Base-by-base conservation (phyloP, 2,888 invertebrate genomes). In the Lampropteryx suffumata region DNA sequence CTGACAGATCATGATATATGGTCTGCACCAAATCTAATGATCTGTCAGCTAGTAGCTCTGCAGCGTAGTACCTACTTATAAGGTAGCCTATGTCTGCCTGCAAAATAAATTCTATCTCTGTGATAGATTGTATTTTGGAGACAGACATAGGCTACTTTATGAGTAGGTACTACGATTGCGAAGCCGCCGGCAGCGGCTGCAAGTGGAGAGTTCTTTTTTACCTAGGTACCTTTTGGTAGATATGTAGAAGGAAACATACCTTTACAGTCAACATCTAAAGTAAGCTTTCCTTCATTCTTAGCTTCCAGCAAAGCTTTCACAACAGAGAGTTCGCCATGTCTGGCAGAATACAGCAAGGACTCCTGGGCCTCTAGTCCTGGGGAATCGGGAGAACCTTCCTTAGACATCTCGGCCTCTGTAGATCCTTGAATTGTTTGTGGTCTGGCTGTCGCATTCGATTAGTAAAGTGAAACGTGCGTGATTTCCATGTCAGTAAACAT, bases 191-290 rank as follows among this genome's bases (percentile, higher is more conserved):
- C n/a, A n/a, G n/a, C n/a, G n/a, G n/a, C n/a, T n/a, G n/a, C n/a
- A 21, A 5, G 21, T 21, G 2, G 2, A 21, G 21, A 3, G 21
- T 21, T 21, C 2, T 21, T 2, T 21, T 21, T 21, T 24, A 24
- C 3, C 5, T 7, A 24, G 7, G 1, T 24, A 7, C 6, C 6
- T 24, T 24, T 24, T 24, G 5, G 5, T 21, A 21, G 5, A 21
- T n/a, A n/a, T n/a, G 21, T 21, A 21, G 21, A 41, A 40, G n/a
- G n/a, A n/a, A n/a, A n/a, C n/a, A n/a, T 82, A 93, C 94, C 94
- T 91, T 93, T 93, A 65, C 93, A 94, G 69, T 93, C 92, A 11
- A 94, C 83, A 70, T 94, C 90, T 57, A 94, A 76, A 21, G 83
- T 82, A 28, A 92, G 76, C 63, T 91, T 88, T n/a, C 87, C 88